Evolutionary conservation across 1,140 invertebrate genomes (phyloP).

Genomic region (Oncopeltus fasciatus): DNA sequence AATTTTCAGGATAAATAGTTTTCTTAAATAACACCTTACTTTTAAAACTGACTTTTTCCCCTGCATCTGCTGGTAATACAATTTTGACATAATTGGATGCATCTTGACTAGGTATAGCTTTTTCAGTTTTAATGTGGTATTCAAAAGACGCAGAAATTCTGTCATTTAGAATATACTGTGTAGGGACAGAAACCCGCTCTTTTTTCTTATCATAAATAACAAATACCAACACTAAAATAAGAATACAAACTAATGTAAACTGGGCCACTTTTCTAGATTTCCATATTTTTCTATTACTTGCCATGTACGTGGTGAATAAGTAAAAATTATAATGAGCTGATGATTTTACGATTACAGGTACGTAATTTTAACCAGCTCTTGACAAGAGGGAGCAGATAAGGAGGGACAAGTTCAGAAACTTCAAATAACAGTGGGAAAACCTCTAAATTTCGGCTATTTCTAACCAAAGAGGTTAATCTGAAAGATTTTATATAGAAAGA

Average conservation of each 20-base stretch:
- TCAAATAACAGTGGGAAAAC: too few species aligned
- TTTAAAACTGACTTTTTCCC: conserved; percentile 1
- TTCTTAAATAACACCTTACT: not conserved
- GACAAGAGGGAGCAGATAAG: too few species aligned
- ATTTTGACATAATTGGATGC: not conserved
- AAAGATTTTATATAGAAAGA: too few species aligned
- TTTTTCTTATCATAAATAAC: not conserved
- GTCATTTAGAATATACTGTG: not conserved
- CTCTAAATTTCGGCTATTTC: too few species aligned
- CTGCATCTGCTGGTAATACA: not conserved
- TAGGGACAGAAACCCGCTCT: not conserved
- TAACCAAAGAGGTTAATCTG: too few species aligned
- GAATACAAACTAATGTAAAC: not conserved
- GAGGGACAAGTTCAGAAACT: too few species aligned
- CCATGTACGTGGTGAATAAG: not conserved
- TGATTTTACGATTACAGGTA: too few species aligned
- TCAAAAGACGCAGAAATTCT: not conserved
- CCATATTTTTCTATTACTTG: conserved; percentile 1
- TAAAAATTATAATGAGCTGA: too few species aligned
- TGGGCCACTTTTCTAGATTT: not conserved
- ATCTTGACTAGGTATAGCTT: not conserved
- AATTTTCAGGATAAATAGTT: too few species aligned
- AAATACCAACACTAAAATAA: not conserved
- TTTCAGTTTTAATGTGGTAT: not conserved
- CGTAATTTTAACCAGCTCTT: too few species aligned